A percentile compares a stretch with the other conserved stretches of the same genome.
Evolutionary conservation across 2,797 vertebrate species (phyloP).

Genomic region (Microcaecilia unicolor): DNA sequence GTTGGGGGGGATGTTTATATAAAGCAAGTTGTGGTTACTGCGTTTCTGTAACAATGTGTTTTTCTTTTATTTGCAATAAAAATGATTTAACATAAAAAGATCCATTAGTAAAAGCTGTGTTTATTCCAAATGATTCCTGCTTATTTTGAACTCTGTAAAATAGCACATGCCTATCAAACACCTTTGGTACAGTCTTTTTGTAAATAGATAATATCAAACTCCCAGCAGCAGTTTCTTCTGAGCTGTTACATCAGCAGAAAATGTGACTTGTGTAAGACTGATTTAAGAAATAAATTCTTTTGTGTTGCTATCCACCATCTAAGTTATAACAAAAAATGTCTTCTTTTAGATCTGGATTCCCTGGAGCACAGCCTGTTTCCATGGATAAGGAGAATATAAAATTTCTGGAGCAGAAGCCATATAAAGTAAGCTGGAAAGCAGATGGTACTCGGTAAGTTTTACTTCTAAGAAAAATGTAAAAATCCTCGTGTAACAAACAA

Average conservation of each 20-base stretch:
- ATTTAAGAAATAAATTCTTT: conserved; percentile 12
- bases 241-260: conserved; percentile 5
- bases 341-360: conserved; percentile 81
- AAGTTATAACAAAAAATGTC: conserved; percentile 3
- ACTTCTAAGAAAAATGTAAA: conserved; percentile 14
- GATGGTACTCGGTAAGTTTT: conserved; percentile 88
- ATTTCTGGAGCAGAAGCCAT: conserved; percentile 84
- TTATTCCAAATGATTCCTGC: too few relatives aligned
- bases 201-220: too few relatives aligned
- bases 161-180: too few relatives aligned
- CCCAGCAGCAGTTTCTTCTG: conserved; percentile 1
- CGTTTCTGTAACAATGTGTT: too few relatives aligned
- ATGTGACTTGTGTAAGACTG: conserved; percentile 9
- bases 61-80: too few relatives aligned
- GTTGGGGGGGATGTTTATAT: too few relatives aligned
- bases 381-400: conserved; percentile 93
- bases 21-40: too few relatives aligned
- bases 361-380: conserved; percentile 93
- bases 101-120: too few relatives aligned
- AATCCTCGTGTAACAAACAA: conserved; percentile 1
- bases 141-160: too few relatives aligned
- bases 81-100: too few relatives aligned
- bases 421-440: conserved; percentile 99
- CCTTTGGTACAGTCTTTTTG: too few relatives aligned
- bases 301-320: conserved; percentile 9